Conservation (phyloP, 1,140 invertebrate genomes). For the Dendroctonus valens region DNA sequence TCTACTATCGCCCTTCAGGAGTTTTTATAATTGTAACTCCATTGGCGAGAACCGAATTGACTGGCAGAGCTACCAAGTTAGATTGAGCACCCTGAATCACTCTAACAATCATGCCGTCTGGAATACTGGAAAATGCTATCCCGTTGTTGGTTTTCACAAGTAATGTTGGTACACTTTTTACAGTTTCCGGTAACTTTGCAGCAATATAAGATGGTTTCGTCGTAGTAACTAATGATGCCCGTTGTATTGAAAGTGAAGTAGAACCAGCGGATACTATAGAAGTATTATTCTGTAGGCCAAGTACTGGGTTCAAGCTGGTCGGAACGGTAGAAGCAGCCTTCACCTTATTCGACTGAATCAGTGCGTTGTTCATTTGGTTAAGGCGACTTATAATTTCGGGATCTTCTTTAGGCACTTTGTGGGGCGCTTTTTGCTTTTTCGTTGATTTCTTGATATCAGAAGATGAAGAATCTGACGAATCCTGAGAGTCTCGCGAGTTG, state of each 20-base stretch:
- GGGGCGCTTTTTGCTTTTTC: background rate
- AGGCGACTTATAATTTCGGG: conserved; percentile 26
- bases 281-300: background rate
- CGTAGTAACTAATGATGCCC: background rate
- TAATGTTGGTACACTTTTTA: background rate
- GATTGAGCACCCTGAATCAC: conserved; percentile 27
- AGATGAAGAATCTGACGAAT: conserved; percentile 8
- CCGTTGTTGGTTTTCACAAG: conserved; percentile 28
- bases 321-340: conserved; percentile 5
- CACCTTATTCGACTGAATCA: conserved; percentile 28
- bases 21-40: conserved; percentile 1
- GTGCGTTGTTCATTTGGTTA: conserved; percentile 25
- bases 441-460: conserved; percentile 3
- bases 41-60: conserved; percentile 19
- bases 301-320: too few species aligned
- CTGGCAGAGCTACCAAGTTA: conserved; percentile 32
- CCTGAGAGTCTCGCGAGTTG: background rate
- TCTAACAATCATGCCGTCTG: conserved; percentile 34
- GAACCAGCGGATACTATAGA: background rate
- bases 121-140: conserved; percentile 30
- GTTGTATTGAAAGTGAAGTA: conserved; percentile 2
- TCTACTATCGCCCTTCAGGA: conserved; percentile 3
- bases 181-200: too few species aligned
- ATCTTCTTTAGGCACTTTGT: background rate
- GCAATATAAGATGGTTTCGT: too few species aligned